Evolutionary conservation across 2,888 invertebrate genomes (phyloP).

Genomic region (Microctonus aethiopoides): DNA sequence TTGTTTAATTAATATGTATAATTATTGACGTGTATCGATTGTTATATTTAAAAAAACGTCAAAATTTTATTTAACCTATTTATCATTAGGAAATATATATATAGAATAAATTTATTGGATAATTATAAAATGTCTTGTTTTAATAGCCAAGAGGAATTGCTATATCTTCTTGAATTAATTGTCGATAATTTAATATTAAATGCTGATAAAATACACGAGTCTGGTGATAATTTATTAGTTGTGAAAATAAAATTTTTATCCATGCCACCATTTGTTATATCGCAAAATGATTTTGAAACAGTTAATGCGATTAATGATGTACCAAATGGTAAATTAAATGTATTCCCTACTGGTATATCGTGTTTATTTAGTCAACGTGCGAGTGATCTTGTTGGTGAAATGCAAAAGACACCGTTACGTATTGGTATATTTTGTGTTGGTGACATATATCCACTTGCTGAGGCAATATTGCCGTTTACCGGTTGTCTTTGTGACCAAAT

Average conservation of each 20-base stretch:
- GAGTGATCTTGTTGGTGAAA: constrained; percentile 52
- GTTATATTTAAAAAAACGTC: background rate
- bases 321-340: background rate
- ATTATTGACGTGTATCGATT: background rate
- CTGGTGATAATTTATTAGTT: constrained; percentile 49
- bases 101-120: no score
- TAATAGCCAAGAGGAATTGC: constrained; percentile 55
- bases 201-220: constrained; percentile 49
- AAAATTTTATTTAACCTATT: background rate
- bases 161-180: constrained; percentile 58
- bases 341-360: constrained; percentile 56
- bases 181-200: constrained; percentile 56
- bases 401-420: constrained; percentile 52
- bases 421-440: constrained; percentile 58
- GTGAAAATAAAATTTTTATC: constrained; percentile 61
- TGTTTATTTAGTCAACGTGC: constrained; percentile 60
- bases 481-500: constrained; percentile 63
- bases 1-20: background rate
- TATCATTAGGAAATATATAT: background rate
- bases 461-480: constrained; percentile 52
- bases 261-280: constrained; percentile 60
- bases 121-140: constrained; percentile 59
- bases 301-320: constrained; percentile 34
- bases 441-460: constrained; percentile 62
- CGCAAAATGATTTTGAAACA: constrained; percentile 52